Evolutionary conservation across 2,888 invertebrate genomes (phyloP).

Genomic region (Aleiodes leptofemur): DNA sequence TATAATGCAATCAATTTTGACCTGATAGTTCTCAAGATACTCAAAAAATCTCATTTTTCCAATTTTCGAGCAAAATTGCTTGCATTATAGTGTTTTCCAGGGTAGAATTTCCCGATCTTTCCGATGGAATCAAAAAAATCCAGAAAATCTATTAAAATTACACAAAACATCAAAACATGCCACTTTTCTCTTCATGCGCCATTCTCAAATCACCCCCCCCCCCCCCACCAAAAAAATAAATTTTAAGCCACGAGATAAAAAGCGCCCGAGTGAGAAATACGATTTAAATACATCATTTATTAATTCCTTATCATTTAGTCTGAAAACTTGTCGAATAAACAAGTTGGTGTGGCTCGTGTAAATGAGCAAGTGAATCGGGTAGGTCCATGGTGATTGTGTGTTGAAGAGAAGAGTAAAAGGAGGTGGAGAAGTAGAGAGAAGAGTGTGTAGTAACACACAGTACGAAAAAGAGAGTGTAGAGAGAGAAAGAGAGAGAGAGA

Average conservation of each 20-base stretch:
- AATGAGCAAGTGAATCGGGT: conserved; percentile 33
- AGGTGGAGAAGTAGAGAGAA: conserved; percentile 10
- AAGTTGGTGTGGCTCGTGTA: conserved; percentile 37
- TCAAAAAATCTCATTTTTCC: too few relatives aligned
- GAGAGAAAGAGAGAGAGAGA: conserved; percentile 26
- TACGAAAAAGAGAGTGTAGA: conserved; percentile 34
- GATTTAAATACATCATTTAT: conserved; percentile 42
- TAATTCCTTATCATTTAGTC: conserved; percentile 46
- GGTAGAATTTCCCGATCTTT: too few relatives aligned
- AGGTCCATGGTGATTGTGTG: conserved; percentile 32
- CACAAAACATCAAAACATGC: background rate
- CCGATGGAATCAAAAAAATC: too few relatives aligned
- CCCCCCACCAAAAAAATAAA: background rate
- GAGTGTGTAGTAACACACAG: conserved; percentile 23
- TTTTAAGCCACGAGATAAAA: too few relatives aligned
- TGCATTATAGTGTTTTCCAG: too few relatives aligned
- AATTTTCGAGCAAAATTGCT: too few relatives aligned
- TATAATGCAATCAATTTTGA: too few relatives aligned
- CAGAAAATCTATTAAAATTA: background rate
- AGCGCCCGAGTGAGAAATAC: background rate
- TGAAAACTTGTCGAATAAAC: conserved; percentile 36
- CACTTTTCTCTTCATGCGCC: background rate
- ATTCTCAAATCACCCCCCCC: background rate
- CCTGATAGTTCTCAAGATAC: too few relatives aligned
- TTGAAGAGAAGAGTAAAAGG: conserved; percentile 10